These are phyloP conservation scores for Pterocles orientalis DNA, from an alignment of 2,113 vertebrate genomes.

Conservation along the genomic window DNA sequence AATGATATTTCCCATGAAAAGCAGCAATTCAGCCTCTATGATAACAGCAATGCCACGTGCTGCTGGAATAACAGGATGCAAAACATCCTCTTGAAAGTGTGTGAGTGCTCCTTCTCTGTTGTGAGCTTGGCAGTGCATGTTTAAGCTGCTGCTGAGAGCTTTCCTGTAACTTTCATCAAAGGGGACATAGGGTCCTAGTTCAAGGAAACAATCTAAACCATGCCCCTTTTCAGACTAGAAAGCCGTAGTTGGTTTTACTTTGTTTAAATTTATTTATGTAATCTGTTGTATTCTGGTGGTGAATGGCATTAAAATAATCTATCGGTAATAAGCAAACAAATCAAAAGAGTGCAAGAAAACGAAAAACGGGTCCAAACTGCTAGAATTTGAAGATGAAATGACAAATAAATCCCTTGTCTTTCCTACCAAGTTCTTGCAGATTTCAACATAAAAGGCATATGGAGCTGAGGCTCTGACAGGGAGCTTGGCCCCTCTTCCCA, in stretches of 20 bases:
- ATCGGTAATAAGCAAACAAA: neutral
- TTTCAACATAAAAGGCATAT: neutral
- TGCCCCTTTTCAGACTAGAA: conserved; percentile 34
- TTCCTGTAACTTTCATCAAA: conserved; percentile 70
- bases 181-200: conserved; percentile 55
- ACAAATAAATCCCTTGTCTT: neutral
- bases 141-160: conserved; percentile 60
- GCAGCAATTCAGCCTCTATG: neutral
- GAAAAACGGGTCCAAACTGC: neutral
- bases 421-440: neutral
- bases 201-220: conserved; percentile 59
- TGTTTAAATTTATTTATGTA: neutral
- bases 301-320: conserved; percentile 1
- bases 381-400: neutral
- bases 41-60: neutral
- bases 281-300: neutral
- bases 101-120: neutral
- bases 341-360: neutral
- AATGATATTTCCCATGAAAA: neutral
- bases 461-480: neutral
- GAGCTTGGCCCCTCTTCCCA: conserved; percentile 3
- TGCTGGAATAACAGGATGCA: conserved; percentile 2
- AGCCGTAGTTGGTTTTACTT: neutral
- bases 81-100: neutral
- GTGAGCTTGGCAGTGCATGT: neutral